Conservation (phyloP, 1,140 invertebrate species). For the Kradibia gibbosae region DNA sequence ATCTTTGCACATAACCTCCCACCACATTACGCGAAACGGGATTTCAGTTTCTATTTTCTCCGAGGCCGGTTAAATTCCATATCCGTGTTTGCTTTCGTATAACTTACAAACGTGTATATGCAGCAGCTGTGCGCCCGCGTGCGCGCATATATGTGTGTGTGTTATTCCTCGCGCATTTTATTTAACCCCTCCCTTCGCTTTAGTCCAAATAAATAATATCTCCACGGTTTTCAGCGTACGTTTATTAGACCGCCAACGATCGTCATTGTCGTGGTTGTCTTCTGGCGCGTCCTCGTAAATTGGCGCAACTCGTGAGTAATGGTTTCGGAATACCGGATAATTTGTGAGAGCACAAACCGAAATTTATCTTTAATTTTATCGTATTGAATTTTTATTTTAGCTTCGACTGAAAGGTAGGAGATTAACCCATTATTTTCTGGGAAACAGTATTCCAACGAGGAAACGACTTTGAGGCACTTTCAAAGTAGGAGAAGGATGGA, state of each 20-base stretch:
- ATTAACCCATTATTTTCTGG: background rate
- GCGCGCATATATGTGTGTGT: background rate
- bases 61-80: slow-evolving; percentile 3
- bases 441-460: background rate
- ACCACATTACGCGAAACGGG: slow-evolving; percentile 11
- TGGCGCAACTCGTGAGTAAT: slow-evolving; percentile 36
- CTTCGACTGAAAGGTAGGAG: background rate
- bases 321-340: background rate
- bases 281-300: background rate
- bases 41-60: slow-evolving; percentile 1
- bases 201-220: slow-evolving; percentile 42
- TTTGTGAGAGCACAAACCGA: background rate
- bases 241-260: slow-evolving; percentile 19
- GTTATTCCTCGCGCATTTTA: background rate
- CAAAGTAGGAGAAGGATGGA: slow-evolving; percentile 75
- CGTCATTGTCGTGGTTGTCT: slow-evolving; percentile 4
- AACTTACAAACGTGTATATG: background rate
- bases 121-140: background rate
- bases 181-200: background rate
- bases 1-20: slow-evolving; percentile 38
- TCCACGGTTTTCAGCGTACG: slow-evolving; percentile 4
- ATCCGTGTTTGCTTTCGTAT: background rate
- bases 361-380: background rate
- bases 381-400: background rate
- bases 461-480: background rate